Evolutionary conservation across 2,113 vertebrate species (phyloP).

Genomic region (Odocoileus hemionus): DNA sequence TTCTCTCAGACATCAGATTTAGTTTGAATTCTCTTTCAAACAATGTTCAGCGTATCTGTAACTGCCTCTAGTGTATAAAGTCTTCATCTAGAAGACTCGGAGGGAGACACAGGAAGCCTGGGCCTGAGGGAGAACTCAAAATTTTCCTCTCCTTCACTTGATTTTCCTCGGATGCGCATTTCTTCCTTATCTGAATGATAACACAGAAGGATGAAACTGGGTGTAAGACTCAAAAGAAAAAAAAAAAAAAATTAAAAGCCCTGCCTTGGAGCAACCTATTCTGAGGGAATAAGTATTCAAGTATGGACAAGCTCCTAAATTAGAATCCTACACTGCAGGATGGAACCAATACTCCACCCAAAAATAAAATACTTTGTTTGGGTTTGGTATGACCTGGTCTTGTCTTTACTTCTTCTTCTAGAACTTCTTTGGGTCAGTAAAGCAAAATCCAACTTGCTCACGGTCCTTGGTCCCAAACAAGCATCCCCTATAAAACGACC

Average conservation of each 20-base stretch:
- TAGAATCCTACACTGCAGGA: background rate
- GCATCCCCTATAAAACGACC: background rate
- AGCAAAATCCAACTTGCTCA: background rate
- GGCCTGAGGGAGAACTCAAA: background rate
- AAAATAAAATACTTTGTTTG: background rate
- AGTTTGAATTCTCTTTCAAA: background rate
- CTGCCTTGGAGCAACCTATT: background rate
- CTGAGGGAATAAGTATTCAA: background rate
- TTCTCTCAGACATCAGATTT: background rate
- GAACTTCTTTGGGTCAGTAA: background rate
- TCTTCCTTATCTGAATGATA: background rate
- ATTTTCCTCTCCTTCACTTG: background rate
- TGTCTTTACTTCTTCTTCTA: background rate
- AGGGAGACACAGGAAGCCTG: background rate
- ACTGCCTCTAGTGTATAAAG: background rate
- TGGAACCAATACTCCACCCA: background rate
- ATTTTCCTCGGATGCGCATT: background rate
- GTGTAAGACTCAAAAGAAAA: background rate
- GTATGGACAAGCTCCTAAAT: background rate
- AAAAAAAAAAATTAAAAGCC: background rate
- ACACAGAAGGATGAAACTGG: background rate
- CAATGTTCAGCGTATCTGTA: background rate
- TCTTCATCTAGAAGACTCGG: background rate
- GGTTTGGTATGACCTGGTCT: background rate
- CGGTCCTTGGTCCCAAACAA: background rate